phyloP scores from a whole-genome alignment of 1,140 invertebrate species.

The Contarinia nasturtii region DNA sequence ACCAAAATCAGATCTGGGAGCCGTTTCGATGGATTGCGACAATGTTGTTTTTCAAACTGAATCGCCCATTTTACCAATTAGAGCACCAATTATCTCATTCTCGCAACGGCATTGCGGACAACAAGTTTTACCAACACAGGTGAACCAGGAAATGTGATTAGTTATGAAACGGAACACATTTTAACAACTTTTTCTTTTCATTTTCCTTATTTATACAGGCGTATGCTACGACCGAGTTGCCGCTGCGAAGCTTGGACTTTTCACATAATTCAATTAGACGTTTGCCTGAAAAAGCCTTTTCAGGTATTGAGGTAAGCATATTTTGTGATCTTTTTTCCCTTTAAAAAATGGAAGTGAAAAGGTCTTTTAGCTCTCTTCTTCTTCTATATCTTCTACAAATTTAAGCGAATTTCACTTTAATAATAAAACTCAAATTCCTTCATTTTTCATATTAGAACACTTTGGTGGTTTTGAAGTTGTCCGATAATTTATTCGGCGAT shows the following conservation, averaged over 20 bases:
- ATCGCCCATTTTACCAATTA: conserved; percentile 47
- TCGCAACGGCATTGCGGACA: conserved; percentile 57
- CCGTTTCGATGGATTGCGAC: conserved; percentile 53
- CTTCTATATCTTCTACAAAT: too few species aligned
- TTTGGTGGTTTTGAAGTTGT: conserved; percentile 48
- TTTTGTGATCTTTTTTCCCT: neutral
- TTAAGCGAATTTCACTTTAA: too few species aligned
- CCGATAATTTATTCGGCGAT: conserved; percentile 69
- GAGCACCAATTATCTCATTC: conserved; percentile 53
- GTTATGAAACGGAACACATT: too few species aligned
- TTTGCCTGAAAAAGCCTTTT: conserved; percentile 54
- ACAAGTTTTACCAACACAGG: conserved; percentile 56
- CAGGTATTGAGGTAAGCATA: conserved; percentile 30
- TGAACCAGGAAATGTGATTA: conserved; percentile 12
- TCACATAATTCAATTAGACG: conserved; percentile 63
- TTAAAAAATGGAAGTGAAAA: too few species aligned
- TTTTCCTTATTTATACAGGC: conserved; percentile 18
- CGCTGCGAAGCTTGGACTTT: conserved; percentile 54
- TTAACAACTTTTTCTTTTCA: too few species aligned
- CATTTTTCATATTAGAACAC: conserved; percentile 19
- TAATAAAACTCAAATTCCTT: too few species aligned
- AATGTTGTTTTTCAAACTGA: conserved; percentile 59
- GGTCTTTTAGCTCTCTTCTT: too few species aligned
- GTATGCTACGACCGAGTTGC: conserved; percentile 38
- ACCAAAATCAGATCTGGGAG: conserved; percentile 19